These are phyloP conservation scores for Peromyscus californicus DNA, from an alignment of 2,113 vertebrate species.

Conservation along the genomic window DNA sequence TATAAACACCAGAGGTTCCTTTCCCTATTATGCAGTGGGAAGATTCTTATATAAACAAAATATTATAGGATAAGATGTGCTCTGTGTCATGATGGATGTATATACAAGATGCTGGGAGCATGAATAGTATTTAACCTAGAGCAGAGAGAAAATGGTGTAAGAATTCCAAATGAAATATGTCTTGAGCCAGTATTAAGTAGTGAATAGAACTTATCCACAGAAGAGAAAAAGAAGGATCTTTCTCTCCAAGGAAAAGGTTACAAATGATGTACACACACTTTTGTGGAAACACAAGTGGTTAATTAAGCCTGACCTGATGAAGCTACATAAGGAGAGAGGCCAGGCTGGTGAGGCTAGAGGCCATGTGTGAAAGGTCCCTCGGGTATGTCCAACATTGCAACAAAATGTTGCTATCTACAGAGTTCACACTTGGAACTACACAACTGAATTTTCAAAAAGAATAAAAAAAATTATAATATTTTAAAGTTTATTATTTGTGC, in stretches of 20 bases:
- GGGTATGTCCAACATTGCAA: not conserved
- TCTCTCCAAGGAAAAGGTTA: not conserved
- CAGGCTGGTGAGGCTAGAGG: not conserved
- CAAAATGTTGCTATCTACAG: not conserved
- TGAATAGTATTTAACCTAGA: not conserved
- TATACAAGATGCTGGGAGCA: not conserved
- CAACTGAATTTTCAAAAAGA: not conserved
- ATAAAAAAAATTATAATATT: not conserved
- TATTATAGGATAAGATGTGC: not conserved
- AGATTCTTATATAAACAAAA: not conserved
- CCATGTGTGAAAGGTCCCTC: not conserved
- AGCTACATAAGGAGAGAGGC: not conserved
- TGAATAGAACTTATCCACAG: not conserved
- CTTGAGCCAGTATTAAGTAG: not conserved
- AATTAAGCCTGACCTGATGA: not conserved
- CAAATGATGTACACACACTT: not conserved
- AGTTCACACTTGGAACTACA: not conserved
- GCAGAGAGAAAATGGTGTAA: not conserved
- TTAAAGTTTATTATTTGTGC: not conserved
- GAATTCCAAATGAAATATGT: not conserved
- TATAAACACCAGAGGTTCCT: not conserved
- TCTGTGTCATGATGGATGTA: not conserved
- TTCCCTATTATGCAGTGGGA: not conserved
- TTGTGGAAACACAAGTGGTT: not conserved
- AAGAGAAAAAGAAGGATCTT: not conserved